Percentiles rank a stretch among this genome's conserved stretches.
These are phyloP conservation scores for Stichopus horrens DNA, from an alignment of 53 echinoderm and acorn worm genomes.

Conservation along the genomic window DNA sequence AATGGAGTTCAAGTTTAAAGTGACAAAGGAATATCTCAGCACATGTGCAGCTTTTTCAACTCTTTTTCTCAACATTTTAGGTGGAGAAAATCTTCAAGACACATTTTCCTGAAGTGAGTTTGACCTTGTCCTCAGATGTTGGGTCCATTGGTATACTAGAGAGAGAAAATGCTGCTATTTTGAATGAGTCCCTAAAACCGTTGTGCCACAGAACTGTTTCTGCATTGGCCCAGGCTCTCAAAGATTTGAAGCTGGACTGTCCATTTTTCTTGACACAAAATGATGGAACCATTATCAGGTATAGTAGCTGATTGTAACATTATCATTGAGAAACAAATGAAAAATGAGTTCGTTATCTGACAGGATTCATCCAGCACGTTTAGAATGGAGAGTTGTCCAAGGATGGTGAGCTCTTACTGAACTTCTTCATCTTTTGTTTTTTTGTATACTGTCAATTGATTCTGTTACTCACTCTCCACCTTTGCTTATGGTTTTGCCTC, in stretches of 20 bases:
- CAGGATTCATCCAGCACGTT: too few species aligned
- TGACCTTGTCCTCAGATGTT: slow-evolving; percentile 78
- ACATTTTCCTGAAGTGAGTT: slow-evolving; percentile 62
- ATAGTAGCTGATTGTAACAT: not conserved
- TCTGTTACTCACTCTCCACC: not conserved
- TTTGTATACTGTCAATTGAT: not conserved
- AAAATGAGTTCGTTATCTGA: too few species aligned
- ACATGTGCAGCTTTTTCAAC: not conserved
- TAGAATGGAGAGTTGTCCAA: too few species aligned
- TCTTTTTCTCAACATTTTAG: slow-evolving; percentile 43
- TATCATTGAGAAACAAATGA: not conserved
- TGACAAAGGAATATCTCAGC: not conserved
- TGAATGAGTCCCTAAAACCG: slow-evolving; percentile 84
- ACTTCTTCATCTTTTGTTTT: too few species aligned
- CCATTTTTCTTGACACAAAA: slow-evolving; percentile 93
- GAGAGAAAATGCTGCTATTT: slow-evolving; percentile 87
- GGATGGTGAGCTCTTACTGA: not conserved
- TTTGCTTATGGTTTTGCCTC: not conserved
- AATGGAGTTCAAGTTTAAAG: too few species aligned
- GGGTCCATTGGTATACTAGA: slow-evolving; percentile 85
- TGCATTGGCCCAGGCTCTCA: slow-evolving; percentile 62
- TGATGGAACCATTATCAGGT: slow-evolving; percentile 93
- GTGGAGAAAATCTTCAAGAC: slow-evolving; percentile 60
- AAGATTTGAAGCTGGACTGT: slow-evolving; percentile 68
- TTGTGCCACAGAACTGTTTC: slow-evolving; percentile 69